Percentiles rank a stretch among this genome's conserved stretches.
These are phyloP conservation scores for Pherbina coryleti DNA, from an alignment of 2,888 invertebrate genomes.

Conservation along the genomic window DNA sequence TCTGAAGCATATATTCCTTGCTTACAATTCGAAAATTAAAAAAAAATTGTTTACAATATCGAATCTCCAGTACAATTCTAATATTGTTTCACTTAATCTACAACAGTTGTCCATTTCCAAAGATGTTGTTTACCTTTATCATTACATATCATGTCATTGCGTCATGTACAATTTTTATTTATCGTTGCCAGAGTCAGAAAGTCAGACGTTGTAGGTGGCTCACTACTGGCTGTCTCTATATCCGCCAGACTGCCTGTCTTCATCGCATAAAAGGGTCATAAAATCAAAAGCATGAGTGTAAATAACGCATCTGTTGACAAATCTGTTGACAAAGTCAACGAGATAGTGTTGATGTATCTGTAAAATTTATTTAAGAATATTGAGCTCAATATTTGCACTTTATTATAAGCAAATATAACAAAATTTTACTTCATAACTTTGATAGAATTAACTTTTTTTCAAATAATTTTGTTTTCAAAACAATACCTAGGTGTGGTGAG, in stretches of 20 bases:
- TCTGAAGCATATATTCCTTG: too few species aligned
- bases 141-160: neutral
- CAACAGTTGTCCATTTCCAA: too few species aligned
- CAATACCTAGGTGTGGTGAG: too few species aligned
- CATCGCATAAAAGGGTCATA: slow-evolving; percentile 5
- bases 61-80: neutral
- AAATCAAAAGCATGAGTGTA: neutral
- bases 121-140: neutral
- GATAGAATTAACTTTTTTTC: too few species aligned
- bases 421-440: too few species aligned
- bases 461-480: too few species aligned
- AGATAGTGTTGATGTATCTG: neutral
- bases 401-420: too few species aligned
- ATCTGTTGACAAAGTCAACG: slow-evolving; percentile 7
- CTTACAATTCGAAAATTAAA: too few species aligned
- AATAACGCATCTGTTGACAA: neutral
- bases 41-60: too few species aligned
- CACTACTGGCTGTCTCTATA: neutral
- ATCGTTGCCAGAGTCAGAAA: neutral
- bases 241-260: slow-evolving; percentile 7
- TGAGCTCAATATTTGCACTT: too few species aligned
- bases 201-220: neutral
- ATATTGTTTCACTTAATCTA: too few species aligned
- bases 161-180: neutral
- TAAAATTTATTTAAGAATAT: too few species aligned